Evolutionary conservation across 1,140 invertebrate species (phyloP).

Genomic region (Temnothorax nylanderi): DNA sequence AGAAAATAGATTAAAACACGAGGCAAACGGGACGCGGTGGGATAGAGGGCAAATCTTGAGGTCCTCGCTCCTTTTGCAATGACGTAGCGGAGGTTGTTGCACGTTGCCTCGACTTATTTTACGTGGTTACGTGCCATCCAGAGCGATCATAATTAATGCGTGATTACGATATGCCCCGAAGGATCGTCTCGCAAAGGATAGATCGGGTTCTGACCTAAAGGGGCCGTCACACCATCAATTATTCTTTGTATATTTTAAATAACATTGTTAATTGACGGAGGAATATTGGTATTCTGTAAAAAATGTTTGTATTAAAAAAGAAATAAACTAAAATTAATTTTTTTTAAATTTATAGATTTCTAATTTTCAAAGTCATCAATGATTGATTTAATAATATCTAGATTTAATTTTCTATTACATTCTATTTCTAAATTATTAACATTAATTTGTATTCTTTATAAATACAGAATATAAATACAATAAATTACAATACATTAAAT

Average conservation of each 20-base stretch:
- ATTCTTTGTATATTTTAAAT: not conserved
- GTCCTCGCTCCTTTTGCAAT: conserved; percentile 36
- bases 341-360: not conserved
- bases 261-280: not conserved
- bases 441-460: not conserved
- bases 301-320: not conserved
- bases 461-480: too few species aligned
- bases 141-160: conserved; percentile 62
- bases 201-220: conserved; percentile 20
- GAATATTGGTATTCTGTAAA: not conserved
- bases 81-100: conserved; percentile 64
- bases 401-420: not conserved
- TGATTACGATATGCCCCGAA: conserved; percentile 51
- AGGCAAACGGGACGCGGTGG: not conserved
- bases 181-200: conserved; percentile 20
- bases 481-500: too few species aligned
- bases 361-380: not conserved
- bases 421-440: not conserved
- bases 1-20: conserved; percentile 39
- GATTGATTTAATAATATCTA: not conserved
- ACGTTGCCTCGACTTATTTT: conserved; percentile 64
- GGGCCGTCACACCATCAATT: not conserved
- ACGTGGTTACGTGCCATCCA: conserved; percentile 42
- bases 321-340: not conserved
- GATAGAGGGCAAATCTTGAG: conserved; percentile 18